Percentiles rank a stretch among this genome's conserved stretches.
phyloP scores from a whole-genome alignment of 2,888 invertebrate species.

The Diabrotica balteata region DNA sequence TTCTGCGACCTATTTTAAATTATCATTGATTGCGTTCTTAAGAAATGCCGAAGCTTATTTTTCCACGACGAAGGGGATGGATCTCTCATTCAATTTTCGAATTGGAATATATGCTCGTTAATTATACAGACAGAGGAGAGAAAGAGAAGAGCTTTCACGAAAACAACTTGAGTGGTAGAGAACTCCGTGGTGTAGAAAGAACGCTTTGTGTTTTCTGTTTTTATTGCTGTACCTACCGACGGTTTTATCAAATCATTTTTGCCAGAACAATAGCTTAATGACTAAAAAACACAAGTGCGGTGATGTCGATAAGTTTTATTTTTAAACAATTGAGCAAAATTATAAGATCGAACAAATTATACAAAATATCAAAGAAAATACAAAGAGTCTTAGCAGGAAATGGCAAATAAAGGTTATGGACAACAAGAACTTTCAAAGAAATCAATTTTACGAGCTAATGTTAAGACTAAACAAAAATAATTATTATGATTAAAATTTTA shows the following conservation, averaged over 20 bases:
- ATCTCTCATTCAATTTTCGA: slow-evolving; percentile 36
- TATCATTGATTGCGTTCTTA: slow-evolving; percentile 45
- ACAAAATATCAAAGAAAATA: no score
- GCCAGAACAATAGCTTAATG: slow-evolving; percentile 4
- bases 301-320: no score
- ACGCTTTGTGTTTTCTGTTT: slow-evolving; percentile 14
- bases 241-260: slow-evolving; percentile 11
- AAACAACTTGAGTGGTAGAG: slow-evolving; percentile 20
- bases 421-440: no score
- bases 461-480: no score
- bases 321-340: no score
- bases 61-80: slow-evolving; percentile 30
- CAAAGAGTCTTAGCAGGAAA: no score
- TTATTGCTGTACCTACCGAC: not conserved
- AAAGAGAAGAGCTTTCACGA: slow-evolving; percentile 14
- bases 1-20: slow-evolving; percentile 44
- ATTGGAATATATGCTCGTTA: slow-evolving; percentile 35
- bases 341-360: no score
- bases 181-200: slow-evolving; percentile 11
- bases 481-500: no score
- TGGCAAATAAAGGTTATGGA: no score
- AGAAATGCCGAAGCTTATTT: slow-evolving; percentile 39
- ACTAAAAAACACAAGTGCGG: not conserved
- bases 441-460: no score
- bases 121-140: slow-evolving; percentile 33